A percentile compares a stretch with the other conserved stretches of the same genome.
Evolutionary conservation across 2,888 invertebrate genomes (phyloP).

Genomic region (Hartigia nigra): DNA sequence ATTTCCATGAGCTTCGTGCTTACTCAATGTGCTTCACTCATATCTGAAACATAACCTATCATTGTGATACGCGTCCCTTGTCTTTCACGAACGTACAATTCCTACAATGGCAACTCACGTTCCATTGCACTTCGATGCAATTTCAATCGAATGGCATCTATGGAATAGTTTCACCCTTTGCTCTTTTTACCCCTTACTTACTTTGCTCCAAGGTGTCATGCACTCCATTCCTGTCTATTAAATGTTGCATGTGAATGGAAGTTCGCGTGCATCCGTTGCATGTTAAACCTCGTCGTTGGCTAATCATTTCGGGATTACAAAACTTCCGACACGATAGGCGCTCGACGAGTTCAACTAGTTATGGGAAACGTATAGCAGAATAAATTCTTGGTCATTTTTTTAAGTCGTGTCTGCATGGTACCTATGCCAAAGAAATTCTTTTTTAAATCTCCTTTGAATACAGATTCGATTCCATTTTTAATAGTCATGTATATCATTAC

Average conservation of each 20-base stretch:
- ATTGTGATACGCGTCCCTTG: not conserved
- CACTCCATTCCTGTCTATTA: slow-evolving; percentile 13
- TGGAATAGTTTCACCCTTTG: slow-evolving; percentile 38
- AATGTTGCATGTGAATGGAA: slow-evolving; percentile 26
- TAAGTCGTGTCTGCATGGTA: not conserved
- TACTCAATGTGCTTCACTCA: not conserved
- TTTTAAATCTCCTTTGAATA: not conserved
- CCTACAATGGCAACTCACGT: not conserved
- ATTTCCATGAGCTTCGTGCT: not conserved
- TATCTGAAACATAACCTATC: not conserved
- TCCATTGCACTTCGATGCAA: not conserved
- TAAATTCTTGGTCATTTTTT: not conserved
- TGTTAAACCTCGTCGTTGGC: slow-evolving; percentile 15
- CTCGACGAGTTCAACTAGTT: not conserved
- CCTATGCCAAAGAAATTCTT: not conserved
- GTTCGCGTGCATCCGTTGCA: slow-evolving; percentile 24
- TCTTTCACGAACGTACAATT: not conserved
- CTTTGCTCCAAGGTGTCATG: not conserved
- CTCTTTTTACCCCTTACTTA: slow-evolving; percentile 17
- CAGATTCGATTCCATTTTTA: not conserved
- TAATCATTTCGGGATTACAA: not conserved
- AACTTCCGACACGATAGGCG: not conserved
- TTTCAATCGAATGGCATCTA: slow-evolving; percentile 1
- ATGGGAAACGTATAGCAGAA: not conserved
- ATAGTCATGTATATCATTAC: not conserved